Percentiles rank a stretch among this genome's conserved stretches.
Conservation (phyloP, 2,113 vertebrate genomes). For the Pheucticus melanocephalus region DNA sequence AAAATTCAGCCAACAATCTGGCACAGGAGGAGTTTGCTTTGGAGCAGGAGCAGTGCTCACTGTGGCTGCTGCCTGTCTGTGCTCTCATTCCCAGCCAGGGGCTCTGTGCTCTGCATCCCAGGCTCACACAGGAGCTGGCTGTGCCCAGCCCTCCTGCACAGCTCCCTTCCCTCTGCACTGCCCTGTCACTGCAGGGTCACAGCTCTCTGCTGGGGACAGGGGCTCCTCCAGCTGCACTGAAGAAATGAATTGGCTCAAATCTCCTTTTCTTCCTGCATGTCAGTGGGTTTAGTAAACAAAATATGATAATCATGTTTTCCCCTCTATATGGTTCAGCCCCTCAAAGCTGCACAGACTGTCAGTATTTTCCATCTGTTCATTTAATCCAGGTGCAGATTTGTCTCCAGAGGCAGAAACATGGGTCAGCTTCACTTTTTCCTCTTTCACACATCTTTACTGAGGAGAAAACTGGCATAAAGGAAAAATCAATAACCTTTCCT, state of each 20-base stretch:
- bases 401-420: not conserved
- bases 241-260: not conserved
- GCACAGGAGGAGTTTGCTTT: not conserved
- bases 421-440: not conserved
- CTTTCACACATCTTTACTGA: not conserved
- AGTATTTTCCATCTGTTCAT: not conserved
- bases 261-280: not conserved
- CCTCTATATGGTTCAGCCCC: not conserved
- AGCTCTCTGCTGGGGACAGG: not conserved
- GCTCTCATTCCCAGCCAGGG: not conserved
- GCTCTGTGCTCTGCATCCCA: not conserved
- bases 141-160: not conserved
- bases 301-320: not conserved
- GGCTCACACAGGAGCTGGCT: accelerated
- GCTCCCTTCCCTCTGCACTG: not conserved
- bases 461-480: not conserved
- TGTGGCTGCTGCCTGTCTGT: not conserved
- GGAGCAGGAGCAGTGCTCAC: not conserved
- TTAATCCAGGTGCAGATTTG: slow-evolving; percentile 5
- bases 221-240: slow-evolving; percentile 10
- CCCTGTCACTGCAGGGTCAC: accelerated
- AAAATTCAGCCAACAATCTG: not conserved
- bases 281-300: not conserved
- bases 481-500: slow-evolving; percentile 16
- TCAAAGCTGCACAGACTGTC: not conserved